Percentiles rank a stretch among this genome's conserved stretches.
phyloP scores from a whole-genome alignment of 2,888 invertebrate species.

The Caenorhabditis wallacei region DNA sequence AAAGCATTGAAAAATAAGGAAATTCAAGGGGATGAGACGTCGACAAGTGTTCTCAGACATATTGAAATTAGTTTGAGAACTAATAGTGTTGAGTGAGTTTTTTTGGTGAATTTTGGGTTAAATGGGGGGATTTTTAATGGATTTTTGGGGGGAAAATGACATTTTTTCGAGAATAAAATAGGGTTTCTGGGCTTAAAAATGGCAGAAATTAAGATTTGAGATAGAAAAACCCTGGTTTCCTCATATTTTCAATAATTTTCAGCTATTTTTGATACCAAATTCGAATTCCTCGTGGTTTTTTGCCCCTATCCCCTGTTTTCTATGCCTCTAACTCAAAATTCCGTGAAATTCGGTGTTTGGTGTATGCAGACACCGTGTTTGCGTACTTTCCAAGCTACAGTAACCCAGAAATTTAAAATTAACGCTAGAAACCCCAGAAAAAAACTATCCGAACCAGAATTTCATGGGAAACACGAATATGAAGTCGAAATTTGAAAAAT shows the following conservation, averaged over 20 bases:
- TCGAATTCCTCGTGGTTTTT: neutral
- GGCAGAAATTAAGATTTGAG: too few relatives aligned
- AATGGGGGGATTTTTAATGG: too few relatives aligned
- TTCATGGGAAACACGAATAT: too few relatives aligned
- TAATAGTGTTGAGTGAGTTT: slow-evolving; percentile 96
- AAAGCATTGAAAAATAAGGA: slow-evolving; percentile 69
- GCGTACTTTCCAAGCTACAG: slow-evolving; percentile 5
- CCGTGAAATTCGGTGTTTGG: neutral
- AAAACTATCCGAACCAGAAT: too few relatives aligned
- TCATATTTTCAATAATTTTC: too few relatives aligned
- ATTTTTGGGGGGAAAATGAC: too few relatives aligned
- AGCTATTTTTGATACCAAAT: neutral
- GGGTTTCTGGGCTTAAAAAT: too few relatives aligned
- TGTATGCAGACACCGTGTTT: neutral
- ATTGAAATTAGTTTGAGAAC: slow-evolving; percentile 98
- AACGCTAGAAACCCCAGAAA: neutral
- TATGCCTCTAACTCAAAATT: neutral
- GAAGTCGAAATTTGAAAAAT: too few relatives aligned
- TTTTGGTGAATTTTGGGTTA: neutral
- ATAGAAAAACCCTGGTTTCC: too few relatives aligned
- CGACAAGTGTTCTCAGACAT: slow-evolving; percentile 97
- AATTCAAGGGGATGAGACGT: slow-evolving; percentile 87
- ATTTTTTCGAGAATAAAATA: too few relatives aligned
- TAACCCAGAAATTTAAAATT: neutral
- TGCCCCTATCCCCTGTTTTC: neutral